Base-by-base conservation (phyloP, 2,888 invertebrate genomes). In the Papilio gigon region DNA sequence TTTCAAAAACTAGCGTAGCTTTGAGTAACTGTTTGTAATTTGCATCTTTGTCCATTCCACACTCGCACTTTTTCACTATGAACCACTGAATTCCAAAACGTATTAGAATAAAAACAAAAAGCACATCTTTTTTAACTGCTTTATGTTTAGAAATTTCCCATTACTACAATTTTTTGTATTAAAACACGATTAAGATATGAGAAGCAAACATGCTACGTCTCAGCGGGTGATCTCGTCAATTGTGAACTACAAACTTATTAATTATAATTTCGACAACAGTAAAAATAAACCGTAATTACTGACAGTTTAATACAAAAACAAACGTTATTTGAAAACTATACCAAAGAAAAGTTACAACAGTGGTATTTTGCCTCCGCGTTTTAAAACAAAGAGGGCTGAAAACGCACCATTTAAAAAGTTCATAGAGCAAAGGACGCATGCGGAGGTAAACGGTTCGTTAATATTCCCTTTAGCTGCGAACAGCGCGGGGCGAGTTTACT, bases 331-430 rank as follows among this genome's bases (percentile, higher is more conserved):
- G 1, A 30, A 30, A 30, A n/a, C 4, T 1, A 30, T 1, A 25
- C 4, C 53, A 53, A 53, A 59, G 22, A 30, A 2, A 35, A 11
- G 27, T 27, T 12, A 22, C 47, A n/a, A 56, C 17, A 25, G 53
- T 56, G 27, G 27, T n/a, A 64, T 64, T 53, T 64, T 65, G 33
- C 37, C 14, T 40, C 14, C 42, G 56, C 58, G 33, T 65, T 59
- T 44, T 6, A 33, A 58, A 37, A 59, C 66, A 66, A 66, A 60
- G 50, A 20, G 27, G 50, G 27, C 56, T 58, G 20, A 56, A 42
- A 67, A 42, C 62, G 62, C 62, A 62, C 56, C 62, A 56, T 67
- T 67, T 62, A 67, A 56, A 62, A 35, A 67, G 67, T 67, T 67
- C 56, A 56, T 22, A 62, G 25, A 30, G 62, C 56, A 67, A 56